Base-by-base conservation (phyloP, 1,140 invertebrate genomes). In the Leptinotarsa texana region DNA sequence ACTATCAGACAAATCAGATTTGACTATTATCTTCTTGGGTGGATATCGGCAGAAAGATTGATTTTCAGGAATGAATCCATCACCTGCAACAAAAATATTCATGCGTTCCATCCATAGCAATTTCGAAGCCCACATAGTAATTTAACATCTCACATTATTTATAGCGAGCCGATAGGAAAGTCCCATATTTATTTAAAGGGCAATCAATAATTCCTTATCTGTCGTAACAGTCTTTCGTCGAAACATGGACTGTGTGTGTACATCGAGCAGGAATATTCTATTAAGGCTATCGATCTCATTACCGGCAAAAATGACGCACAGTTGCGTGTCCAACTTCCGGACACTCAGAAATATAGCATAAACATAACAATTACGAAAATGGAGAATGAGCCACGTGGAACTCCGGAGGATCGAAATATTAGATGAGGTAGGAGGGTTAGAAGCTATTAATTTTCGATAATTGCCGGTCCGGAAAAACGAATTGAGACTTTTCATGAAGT, bases 191-290 rank as follows among this genome's bases (percentile, higher is more conserved):
- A 57, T 57, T 57, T 57, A 57, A 17, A 57, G 51, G 33, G 15
- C n/a, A 57, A 57, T 57, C 51, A 57, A 57, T 57, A 57, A 57
- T 57, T 15, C 51, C 51, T 57, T 57, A 57, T 57, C 51, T 57
- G 51, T 57, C 51, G 51, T 57, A 57, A 57, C 51, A 57, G 51
- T 18, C 51, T 57, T 57, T 18, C 15, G 15, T 57, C 51, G 51
- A 18, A 57, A 15, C 15, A 57, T 18, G 15, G 51, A 17, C 15
- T 57, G 51, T 57, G 51, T 57, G 51, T 57, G 51, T 57, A 57
- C 51, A 57, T 57, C 51, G n/a, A 13, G 4, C 51, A 57, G n/a
- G 51, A 57, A 57, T 57, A 57, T 57, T 57, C 51, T 57, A 57
- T 57, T 57, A 57, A 57, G 51, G 13, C 51, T 57, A 57, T 57